Evolutionary conservation across 2,797 vertebrate species (phyloP), one percentile per base, ranked within the genome.

Genomic region (Taenioides sp.): DNA sequence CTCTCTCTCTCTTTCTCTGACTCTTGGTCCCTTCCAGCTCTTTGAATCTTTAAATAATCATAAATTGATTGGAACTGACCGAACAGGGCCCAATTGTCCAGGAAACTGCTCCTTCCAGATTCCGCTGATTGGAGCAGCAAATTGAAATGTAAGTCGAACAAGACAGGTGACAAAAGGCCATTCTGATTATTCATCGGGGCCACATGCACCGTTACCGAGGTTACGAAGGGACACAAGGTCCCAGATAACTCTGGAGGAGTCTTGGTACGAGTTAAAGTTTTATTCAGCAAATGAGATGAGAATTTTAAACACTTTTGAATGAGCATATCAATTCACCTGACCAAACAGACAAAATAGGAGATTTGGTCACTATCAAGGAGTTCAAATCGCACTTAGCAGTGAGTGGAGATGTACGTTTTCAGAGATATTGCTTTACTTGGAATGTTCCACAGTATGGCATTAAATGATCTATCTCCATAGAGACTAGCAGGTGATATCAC

Each of bases 121-220:
- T 63, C 61, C 72, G 37, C 78, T 92, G 92, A 93, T 91, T 91
- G 84, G 79, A 70, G 77, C 80, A 79, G 80, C 80, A 89, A 91
- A 92, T 86, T 87, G 78, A 89, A 86, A 91, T 87, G 84, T 83
- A 86, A 85, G 84, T 80, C 84, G 81, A 78, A 88, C 81, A 84
- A 67, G 78, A 78, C 78, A 87, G 84, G 87, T 86, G 81, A 82
- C 61, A 73, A 62, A 79, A 58, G 74, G 78, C 80, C 87, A 72
- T 76, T 84, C 71, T 89, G 79, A 87, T 88, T 79, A 77, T 55
- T 72, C 78, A 62, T 63, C 79, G 25, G 77, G 72, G 78, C 71
- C 85, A 93, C 92, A 88, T 91, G 79, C 79, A 87, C 85, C 86
- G 89, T 84, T 85, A 86, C 85, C 78, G 79, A 75, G 82, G 75